Base-by-base conservation (phyloP, 2,797 vertebrate genomes). In the Sorex maritimensis region DNA sequence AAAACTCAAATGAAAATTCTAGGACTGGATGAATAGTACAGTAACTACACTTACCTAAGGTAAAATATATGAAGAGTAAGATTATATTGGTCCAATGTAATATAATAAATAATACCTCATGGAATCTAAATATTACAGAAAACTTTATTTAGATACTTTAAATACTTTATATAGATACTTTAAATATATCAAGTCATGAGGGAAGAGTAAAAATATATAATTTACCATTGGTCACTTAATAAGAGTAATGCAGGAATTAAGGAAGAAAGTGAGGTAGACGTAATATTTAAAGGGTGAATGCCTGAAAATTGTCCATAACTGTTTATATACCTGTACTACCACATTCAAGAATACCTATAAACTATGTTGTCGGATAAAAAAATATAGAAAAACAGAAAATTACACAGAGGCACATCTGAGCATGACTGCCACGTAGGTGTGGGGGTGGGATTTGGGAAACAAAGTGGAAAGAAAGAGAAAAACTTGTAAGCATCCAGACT, bases 1-100 rank as follows among this genome's bases (percentile, higher is more conserved):
- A 88, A 88, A 80, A 15, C 34, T 61, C 28, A 80, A 72, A 80
- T n/a, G 28, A 14, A 88, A 65, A 71, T 75, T 81, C 11, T 58
- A 86, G 9, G 74, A 17, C 49, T 52, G 49, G 11, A 21, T 87
- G 41, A 73, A 63, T 8, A 83, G 82, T 72, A 61, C 0, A 77
- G 2, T 65, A 73, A 61, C 23, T 89, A 78, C 81, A 92, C 74
- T 79, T 81, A 68, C 58, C 86, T n/a, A 90, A 94, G 24, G 1
- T 5, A 87, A 84, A 23, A 7, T 69, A n/a, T 8, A 81, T 84
- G 38, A 61, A 61, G 49, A 52, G 13, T 1, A 92, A 68, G 1
- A 80, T 5, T 81, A 7, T 2, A 78, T 12, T 58, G 17, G 30
- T 49, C 4, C 1, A 67, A 65, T 88, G 6, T 63, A 80, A 77